phyloP scores from a whole-genome alignment of 1,140 invertebrate genomes.

The Pseudomyrmex cubaensis region DNA sequence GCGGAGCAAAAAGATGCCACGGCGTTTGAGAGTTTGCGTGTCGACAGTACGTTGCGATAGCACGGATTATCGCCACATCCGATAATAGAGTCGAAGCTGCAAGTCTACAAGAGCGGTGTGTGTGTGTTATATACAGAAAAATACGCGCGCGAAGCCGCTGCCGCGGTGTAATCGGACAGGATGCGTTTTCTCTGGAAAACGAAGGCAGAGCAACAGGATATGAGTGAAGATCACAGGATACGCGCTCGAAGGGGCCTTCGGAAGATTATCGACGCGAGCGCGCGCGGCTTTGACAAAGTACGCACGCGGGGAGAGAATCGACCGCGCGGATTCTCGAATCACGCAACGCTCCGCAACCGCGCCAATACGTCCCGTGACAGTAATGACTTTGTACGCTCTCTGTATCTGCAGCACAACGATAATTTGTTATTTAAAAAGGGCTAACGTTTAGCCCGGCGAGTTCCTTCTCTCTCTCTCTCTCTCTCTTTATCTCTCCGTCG shows the following conservation, averaged over 20 bases:
- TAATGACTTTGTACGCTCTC: conserved; percentile 17
- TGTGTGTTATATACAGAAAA: neutral
- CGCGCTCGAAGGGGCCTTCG: conserved; percentile 8
- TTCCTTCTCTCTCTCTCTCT: no score
- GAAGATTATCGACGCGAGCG: conserved; percentile 43
- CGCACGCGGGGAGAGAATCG: neutral
- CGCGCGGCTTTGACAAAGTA: conserved; percentile 42
- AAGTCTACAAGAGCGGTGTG: neutral
- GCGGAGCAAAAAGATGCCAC: neutral
- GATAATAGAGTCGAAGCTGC: conserved; percentile 48
- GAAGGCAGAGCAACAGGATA: conserved; percentile 47
- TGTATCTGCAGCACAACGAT: conserved; percentile 32
- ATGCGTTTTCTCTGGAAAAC: conserved; percentile 42
- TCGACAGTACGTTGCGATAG: conserved; percentile 29
- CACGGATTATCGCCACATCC: conserved; percentile 58
- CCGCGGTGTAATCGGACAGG: conserved; percentile 40
- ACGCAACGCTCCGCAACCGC: conserved; percentile 9
- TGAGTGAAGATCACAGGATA: conserved; percentile 51
- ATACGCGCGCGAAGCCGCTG: conserved; percentile 21
- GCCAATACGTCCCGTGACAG: conserved; percentile 39
- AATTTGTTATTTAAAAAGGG: conserved; percentile 48
- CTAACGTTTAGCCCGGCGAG: conserved; percentile 7
- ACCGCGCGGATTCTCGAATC: conserved; percentile 44
- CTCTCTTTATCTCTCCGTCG: no score
- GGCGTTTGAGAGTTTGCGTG: conserved; percentile 40